These are phyloP conservation scores for Drosophila ironensis DNA, from an alignment of 1,140 invertebrate species.

Conservation along the genomic window DNA sequence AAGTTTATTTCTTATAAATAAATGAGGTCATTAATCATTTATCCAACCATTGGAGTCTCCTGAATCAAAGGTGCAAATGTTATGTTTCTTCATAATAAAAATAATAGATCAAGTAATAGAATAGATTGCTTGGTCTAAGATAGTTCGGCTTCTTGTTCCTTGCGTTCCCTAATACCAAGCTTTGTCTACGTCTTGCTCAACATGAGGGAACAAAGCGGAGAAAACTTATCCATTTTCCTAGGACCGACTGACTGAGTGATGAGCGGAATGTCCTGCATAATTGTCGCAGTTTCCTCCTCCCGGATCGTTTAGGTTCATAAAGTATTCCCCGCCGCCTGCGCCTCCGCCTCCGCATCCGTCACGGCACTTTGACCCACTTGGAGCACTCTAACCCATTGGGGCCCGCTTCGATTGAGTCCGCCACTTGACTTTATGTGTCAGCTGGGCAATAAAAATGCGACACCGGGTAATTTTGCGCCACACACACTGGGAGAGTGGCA, in stretches of 20 bases:
- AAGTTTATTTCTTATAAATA: too few relatives aligned
- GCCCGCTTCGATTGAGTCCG: slow-evolving; percentile 16
- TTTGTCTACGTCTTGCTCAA: too few relatives aligned
- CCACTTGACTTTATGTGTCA: slow-evolving; percentile 49
- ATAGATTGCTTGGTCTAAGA: too few relatives aligned
- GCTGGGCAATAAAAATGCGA: slow-evolving; percentile 50
- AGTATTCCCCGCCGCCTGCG: background rate
- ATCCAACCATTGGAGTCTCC: too few relatives aligned
- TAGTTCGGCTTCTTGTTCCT: background rate
- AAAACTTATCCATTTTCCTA: too few relatives aligned
- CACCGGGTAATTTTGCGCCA: slow-evolving; percentile 38
- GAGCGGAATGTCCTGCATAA: background rate
- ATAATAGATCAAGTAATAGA: too few relatives aligned
- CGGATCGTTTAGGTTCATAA: background rate
- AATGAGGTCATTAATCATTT: too few relatives aligned
- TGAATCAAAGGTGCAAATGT: too few relatives aligned
- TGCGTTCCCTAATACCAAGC: background rate
- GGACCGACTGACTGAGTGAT: too few relatives aligned
- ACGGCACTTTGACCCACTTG: background rate
- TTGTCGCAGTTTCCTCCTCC: background rate
- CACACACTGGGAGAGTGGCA: background rate
- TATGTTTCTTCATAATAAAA: too few relatives aligned
- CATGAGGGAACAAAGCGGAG: too few relatives aligned
- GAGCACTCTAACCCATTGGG: background rate
- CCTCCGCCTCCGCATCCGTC: too few relatives aligned